A percentile compares a stretch with the other conserved stretches of the same genome.
phyloP scores from a whole-genome alignment of 1,140 invertebrate genomes.

The Drosophila pectinifera region DNA sequence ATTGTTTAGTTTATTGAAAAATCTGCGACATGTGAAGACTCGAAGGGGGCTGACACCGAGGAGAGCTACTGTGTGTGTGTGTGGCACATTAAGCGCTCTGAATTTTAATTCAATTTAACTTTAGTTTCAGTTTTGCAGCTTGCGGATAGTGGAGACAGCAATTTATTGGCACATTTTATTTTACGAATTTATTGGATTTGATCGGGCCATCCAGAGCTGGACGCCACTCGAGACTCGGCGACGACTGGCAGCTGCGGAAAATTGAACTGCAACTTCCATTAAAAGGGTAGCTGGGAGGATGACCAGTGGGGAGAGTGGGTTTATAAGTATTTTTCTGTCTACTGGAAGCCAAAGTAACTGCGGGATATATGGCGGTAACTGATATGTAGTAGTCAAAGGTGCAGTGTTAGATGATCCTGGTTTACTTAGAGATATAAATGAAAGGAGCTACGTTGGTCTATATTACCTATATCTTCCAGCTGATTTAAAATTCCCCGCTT shows the following conservation, averaged over 20 bases:
- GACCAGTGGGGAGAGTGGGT: background rate
- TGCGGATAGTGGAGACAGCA: constrained; percentile 45
- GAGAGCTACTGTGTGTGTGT: constrained; percentile 17
- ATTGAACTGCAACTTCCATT: constrained; percentile 26
- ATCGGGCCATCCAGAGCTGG: constrained; percentile 29
- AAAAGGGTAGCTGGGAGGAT: background rate
- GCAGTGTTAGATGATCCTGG: too few relatives aligned
- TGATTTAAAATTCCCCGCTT: constrained; percentile 7
- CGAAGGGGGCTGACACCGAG: constrained; percentile 6
- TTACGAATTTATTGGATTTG: constrained; percentile 78
- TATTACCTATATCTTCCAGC: too few relatives aligned
- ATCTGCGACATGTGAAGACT: constrained; percentile 80
- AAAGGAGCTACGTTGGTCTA: too few relatives aligned
- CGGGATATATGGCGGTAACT: background rate
- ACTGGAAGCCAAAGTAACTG: background rate
- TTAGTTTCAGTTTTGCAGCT: constrained; percentile 66
- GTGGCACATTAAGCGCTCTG: constrained; percentile 69
- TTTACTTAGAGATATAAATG: background rate
- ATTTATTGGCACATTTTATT: constrained; percentile 81
- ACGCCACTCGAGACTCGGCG: constrained; percentile 17
- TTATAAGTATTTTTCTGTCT: background rate
- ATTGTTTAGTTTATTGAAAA: constrained; percentile 84
- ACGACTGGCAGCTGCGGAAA: constrained; percentile 50
- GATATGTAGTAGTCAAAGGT: too few relatives aligned
- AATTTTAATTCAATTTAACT: constrained; percentile 83